Conservation (phyloP, 2,797 vertebrate genomes). For the Diglossa cyanea region DNA sequence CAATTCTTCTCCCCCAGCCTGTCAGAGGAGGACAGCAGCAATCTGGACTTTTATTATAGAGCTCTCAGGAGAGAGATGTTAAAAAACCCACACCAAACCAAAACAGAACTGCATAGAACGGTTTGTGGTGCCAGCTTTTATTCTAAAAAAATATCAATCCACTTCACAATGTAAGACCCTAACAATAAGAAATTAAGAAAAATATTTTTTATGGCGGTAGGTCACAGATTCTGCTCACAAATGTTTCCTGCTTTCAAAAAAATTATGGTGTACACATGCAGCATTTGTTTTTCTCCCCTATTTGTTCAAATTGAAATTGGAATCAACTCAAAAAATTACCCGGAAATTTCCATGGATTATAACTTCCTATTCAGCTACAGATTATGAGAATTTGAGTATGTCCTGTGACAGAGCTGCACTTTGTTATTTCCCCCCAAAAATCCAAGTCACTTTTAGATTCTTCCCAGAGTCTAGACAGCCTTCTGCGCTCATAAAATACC, state of each 20-base stretch:
- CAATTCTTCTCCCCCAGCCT: background rate
- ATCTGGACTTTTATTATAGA: conserved; percentile 4
- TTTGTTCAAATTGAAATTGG: background rate
- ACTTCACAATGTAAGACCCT: fast-evolving
- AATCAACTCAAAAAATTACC: background rate
- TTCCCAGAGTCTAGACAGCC: background rate
- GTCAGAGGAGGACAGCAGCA: background rate
- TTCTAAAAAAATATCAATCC: background rate
- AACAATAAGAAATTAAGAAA: background rate
- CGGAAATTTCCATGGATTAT: background rate
- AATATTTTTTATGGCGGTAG: background rate
- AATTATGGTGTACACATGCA: fast-evolving
- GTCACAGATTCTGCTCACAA: background rate
- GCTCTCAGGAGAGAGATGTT: background rate
- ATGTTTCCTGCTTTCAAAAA: background rate
- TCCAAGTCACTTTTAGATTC: background rate
- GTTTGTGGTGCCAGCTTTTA: background rate
- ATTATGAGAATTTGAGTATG: background rate
- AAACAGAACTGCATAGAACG: background rate
- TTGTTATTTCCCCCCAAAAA: background rate
- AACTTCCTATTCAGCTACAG: background rate
- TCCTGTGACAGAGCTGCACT: background rate
- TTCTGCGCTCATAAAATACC: background rate
- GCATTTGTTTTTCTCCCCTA: background rate
- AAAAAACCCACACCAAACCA: background rate